Evolutionary conservation across 2,797 vertebrate species (phyloP).

Genomic region (Acomys russatus): DNA sequence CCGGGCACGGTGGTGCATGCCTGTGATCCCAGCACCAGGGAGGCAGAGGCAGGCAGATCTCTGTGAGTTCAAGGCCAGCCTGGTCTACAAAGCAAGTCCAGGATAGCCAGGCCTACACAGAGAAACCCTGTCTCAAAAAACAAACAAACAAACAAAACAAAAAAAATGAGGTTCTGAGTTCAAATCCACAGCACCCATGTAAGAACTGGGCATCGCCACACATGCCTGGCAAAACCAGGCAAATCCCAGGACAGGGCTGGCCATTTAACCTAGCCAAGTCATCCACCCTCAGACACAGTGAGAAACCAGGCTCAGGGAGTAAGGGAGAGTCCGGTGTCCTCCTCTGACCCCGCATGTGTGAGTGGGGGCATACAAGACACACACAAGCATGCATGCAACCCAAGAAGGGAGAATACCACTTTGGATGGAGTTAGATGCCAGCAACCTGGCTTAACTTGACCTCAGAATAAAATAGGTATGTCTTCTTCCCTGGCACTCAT

Average conservation of each 20-base stretch:
- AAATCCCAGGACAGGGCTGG: neutral
- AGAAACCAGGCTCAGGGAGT: neutral
- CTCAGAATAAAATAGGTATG: neutral
- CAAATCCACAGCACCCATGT: neutral
- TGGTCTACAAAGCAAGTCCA: no score
- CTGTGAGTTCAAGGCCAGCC: no score
- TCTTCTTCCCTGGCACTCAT: neutral
- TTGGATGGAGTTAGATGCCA: neutral
- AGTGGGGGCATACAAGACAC: neutral
- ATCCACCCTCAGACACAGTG: neutral
- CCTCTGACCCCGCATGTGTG: neutral
- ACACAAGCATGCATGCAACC: neutral
- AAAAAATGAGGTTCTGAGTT: neutral
- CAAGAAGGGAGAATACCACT: neutral
- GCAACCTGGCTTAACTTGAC: conserved; percentile 9
- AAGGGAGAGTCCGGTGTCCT: neutral
- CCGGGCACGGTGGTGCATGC: no score
- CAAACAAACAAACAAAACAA: no score
- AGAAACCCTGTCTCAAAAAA: no score
- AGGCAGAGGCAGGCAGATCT: no score
- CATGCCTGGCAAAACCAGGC: neutral
- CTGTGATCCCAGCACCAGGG: no score
- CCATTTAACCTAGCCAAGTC: neutral
- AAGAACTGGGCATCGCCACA: neutral
- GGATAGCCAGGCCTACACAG: no score